Base-by-base conservation (phyloP, 2,113 vertebrate species). In the Colistium nudipinnis region DNA sequence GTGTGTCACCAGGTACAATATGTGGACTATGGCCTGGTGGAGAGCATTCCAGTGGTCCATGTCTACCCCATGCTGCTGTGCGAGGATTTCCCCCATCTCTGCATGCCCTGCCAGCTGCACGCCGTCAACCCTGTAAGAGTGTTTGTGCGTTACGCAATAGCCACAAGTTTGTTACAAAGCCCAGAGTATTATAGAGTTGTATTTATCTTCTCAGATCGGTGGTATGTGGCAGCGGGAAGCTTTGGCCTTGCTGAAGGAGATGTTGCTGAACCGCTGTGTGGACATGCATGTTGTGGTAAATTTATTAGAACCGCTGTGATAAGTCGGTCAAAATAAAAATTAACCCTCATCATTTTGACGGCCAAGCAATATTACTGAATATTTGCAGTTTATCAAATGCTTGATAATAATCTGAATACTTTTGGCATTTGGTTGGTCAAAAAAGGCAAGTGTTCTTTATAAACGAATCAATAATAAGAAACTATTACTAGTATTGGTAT, bases 11-110 rank as follows among this genome's bases (percentile, higher is more conserved):
- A 97, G 96, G 94, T 97, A 0, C 92, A 87, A 1, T 96, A 96
- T 53, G 44, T 97, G 76, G 97, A 99, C 87, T 91, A 35, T 30
- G 97, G 97, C 7, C 88, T 86, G 44, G 88, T 91, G 47, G 97
- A 98, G 88, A 95, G 87, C 85, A 95, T 98, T 83, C 96, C 94
- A 7, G 93, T 92, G 39, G 96, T 95, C 71, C 95, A 98, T 45
- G 91, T 97, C 38, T 96, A 95, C 53, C 96, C 97, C 17, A 86
- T 85, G 63, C 89, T 95, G 12, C 85, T 95, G 8, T 96, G 93
- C 87, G 90, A 92, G 1, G 86, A 89, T 30, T 88, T 92, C 68
- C 94, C 97, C 63, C 94, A 95, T 4, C 95, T 97, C 62, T 96
- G 94, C 77, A 84, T 98, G 39, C 94, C 95, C 0, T 98, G 95